Evolutionary conservation across 1,140 invertebrate species (phyloP), one percentile per base, ranked within the genome.

Genomic region (Pachyrhynchus sulphureomaculatus): DNA sequence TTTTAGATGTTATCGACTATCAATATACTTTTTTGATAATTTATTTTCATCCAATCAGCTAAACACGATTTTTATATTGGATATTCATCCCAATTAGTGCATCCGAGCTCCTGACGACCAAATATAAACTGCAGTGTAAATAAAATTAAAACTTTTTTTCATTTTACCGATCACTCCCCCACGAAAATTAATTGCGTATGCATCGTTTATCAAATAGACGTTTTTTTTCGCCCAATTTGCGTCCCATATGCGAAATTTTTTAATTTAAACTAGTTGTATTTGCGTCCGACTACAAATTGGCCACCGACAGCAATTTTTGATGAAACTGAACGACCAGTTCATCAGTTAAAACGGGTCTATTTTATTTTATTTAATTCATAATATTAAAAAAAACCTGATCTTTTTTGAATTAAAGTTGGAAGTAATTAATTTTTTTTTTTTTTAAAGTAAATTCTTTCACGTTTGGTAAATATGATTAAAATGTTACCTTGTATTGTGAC

Each of bases 61-160:
- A 29, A 29, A 29, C 26, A 29, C 26, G 26, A 29, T 29, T 29
- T 29, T 29, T 29, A 9, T 29, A 29, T 29, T 44, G 39, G 36
- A 45, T 29, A 15, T 17, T 56, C 24, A 56, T 56, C 41, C 55
- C 55, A 58, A 58, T 58, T 58, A 58, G 44, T 41, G 36, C 33
- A 34, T 26, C 44, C 26, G 36, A 32, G 17, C 36, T 54, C 37
- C 52, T 42, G 21, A 42, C 36, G 55, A 48, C 18, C 45, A 21
- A 48, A 29, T 48, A 58, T 56, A 51, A 60, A 60, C 57, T 60
- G 57, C 47, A 60, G 17, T 52, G 57, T 60, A 60, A 60, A 60
- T 60, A 60, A 60, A 60, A 60, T 60, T 60, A 60, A 60, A 60
- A 60, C 47, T 60, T 52, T 60, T n/a, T 60, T 60, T 60, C 49